Evolutionary conservation across 1,140 invertebrate genomes (phyloP).

Genomic region (Halesus radiatus): DNA sequence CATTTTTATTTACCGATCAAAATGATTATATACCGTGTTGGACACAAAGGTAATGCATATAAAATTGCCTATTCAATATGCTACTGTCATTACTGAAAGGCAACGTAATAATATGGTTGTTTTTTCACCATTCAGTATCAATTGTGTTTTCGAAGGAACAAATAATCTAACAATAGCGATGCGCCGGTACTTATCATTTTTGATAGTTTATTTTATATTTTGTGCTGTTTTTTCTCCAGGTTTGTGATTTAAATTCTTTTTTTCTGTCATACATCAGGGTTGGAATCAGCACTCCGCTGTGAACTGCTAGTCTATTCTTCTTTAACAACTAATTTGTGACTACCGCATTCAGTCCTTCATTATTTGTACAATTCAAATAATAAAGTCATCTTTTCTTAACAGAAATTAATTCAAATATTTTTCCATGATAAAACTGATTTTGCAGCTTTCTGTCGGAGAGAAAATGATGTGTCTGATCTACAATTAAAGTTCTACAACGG

Average conservation of each 20-base stretch:
- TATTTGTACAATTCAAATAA: not conserved
- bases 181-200: not conserved
- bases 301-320: too few species aligned
- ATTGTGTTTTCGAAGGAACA: too few species aligned
- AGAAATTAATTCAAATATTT: not conserved
- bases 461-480: not conserved
- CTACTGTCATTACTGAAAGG: not conserved
- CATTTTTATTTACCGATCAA: not conserved
- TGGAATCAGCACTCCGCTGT: too few species aligned
- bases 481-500: constrained; percentile 14
- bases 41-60: not conserved
- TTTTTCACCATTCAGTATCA: too few species aligned
- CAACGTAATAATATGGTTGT: too few species aligned
- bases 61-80: not conserved
- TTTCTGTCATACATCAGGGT: too few species aligned
- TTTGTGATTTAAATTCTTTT: not conserved
- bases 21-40: not conserved
- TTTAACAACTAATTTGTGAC: not conserved
- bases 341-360: not conserved
- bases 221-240: constrained; percentile 15
- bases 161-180: not conserved
- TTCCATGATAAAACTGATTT: not conserved
- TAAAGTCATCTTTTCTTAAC: not conserved
- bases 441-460: not conserved
- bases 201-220: not conserved